Evolutionary conservation across 2,888 invertebrate species (phyloP), one percentile per base, ranked within the genome.

Genomic region (Chrysolina americana): DNA sequence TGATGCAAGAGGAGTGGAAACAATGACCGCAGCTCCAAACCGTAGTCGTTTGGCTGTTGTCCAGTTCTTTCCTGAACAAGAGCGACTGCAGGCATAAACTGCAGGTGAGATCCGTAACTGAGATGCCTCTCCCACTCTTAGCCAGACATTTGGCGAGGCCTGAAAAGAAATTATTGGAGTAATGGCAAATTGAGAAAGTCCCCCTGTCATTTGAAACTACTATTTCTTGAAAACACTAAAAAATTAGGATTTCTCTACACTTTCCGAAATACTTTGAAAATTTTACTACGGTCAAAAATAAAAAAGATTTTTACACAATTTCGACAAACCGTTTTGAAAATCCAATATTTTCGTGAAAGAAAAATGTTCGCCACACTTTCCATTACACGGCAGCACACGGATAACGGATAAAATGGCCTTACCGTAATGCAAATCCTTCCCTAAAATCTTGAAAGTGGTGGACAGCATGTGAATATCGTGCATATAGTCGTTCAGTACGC

Each of bases 401-500:
- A 4, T 47, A 47, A 47, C 8, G 28, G 8, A 47, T 41, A 71
- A 73, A 44, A 21, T 64, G 23, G 59, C 71, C 84, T 83, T 83
- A 88, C 89, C 84, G 69, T 89, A 88, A 83, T 94, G 94, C 68
- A 95, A 89, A 88, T 95, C 94, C 70, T 91, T 89, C 80, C 94
- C 92, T 56, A 94, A 89, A 56, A 94, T 88, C 77, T 91, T 91
- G 63, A 92, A 91, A 4, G 93, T 92, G 0, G 93, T 92, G 79
- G 91, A 90, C 80, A 95, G 89, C 81, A 95, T 89, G 64, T 93
- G 91, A 83, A 93, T 92, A 85, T 96, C 94, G 84, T 94, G 94
- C 47, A 92, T 91, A 76, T 94, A 95, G 82, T 95, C 94, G 19
- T 92, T 92, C 77, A 95, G 88, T 90, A 96, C 94, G 69, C 92